phyloP scores from a whole-genome alignment of 2,113 vertebrate species.

The Microtus oregoni region DNA sequence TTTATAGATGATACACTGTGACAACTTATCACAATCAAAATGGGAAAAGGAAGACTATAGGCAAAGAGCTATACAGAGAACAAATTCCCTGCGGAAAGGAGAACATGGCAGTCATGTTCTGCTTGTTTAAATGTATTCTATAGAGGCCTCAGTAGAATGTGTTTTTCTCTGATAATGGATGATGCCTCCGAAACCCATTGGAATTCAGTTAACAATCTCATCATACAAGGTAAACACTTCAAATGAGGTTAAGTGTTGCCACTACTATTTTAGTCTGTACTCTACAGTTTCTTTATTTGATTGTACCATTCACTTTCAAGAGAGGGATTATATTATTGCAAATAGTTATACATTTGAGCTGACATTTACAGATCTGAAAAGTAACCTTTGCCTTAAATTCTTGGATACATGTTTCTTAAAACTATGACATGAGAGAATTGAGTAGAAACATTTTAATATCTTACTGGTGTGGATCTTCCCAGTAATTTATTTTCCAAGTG shows the following conservation, averaged over 20 bases:
- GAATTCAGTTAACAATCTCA: not conserved
- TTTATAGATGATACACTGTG: not conserved
- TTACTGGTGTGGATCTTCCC: not conserved
- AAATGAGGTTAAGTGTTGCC: not conserved
- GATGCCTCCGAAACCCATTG: not conserved
- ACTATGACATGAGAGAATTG: not conserved
- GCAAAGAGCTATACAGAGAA: not conserved
- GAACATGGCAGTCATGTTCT: not conserved
- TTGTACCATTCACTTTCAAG: not conserved
- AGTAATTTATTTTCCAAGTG: not conserved
- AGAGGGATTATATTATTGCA: not conserved
- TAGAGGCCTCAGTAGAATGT: not conserved
- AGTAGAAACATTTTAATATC: not conserved
- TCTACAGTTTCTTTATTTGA: not conserved
- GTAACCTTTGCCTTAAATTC: not conserved
- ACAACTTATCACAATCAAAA: not conserved
- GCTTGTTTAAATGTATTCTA: not conserved
- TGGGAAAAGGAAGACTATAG: not conserved
- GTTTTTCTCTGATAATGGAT: not conserved
- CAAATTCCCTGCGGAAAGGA: not conserved
- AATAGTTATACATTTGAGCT: not conserved
- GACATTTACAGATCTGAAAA: not conserved
- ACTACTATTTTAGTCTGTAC: not conserved
- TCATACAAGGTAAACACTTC: not conserved
- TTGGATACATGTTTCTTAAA: not conserved